phyloP scores from a whole-genome alignment of 2,113 vertebrate species.

The Dasypus novemcinctus region DNA sequence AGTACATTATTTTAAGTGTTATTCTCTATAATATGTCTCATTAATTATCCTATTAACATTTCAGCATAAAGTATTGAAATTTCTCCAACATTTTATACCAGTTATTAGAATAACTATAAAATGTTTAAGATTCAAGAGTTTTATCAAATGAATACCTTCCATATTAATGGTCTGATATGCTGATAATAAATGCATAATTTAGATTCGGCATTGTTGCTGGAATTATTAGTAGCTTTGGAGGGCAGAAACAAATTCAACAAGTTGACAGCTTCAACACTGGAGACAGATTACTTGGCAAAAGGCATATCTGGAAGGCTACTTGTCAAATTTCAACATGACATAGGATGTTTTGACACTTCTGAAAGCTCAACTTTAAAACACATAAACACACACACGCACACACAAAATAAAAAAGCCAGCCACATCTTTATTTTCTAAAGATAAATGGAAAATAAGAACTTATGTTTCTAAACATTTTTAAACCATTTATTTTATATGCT shows the following conservation, averaged over 20 bases:
- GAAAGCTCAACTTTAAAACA: background rate
- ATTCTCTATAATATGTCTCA: background rate
- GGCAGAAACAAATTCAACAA: background rate
- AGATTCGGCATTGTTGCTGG: background rate
- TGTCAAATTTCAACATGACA: background rate
- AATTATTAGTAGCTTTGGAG: background rate
- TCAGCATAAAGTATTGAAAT: background rate
- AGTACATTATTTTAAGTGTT: background rate
- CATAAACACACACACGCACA: too few relatives aligned
- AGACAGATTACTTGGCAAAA: background rate
- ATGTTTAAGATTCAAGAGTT: background rate
- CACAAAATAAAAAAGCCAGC: background rate
- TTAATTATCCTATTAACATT: background rate
- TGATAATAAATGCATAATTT: background rate
- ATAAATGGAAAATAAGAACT: background rate
- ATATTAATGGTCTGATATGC: background rate
- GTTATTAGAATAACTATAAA: background rate
- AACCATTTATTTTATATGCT: background rate
- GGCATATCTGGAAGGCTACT: background rate
- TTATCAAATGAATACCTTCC: background rate
- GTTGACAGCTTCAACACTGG: background rate
- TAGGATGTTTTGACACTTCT: background rate
- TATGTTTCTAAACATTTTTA: background rate
- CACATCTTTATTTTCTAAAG: background rate
- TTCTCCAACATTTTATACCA: background rate